Base-by-base conservation (phyloP, 2,797 vertebrate species). In the Cichlasoma orientale region DNA sequence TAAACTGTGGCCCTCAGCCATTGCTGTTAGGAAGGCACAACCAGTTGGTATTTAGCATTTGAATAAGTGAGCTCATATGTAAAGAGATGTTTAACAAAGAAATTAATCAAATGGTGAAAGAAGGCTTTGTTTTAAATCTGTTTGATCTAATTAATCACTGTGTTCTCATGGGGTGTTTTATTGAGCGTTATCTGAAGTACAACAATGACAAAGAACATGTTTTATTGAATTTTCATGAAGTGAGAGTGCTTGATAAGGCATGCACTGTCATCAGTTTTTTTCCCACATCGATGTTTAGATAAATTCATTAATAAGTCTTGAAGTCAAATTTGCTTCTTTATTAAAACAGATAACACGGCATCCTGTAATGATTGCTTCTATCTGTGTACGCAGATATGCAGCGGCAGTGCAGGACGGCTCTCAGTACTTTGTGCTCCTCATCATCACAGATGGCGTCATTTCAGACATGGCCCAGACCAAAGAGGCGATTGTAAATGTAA, bases 401-500 rank as follows among this genome's bases (percentile, higher is more conserved):
- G 96, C 97, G 0, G 94, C 95, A 0, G 97, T 98, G 80, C 97
- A 97, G 89, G 98, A 99, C 0, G 98, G 98, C 55, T 98, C 97
- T 5, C 98, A 98, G 95, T 99, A 99, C 91, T 98, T 97, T 0
- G 94, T 99, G 78, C 96, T 99, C 63, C 97, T 99, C 88, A 99
- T 99, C 95, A 98, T 99, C 94, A 99, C 98, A 0, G 98, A 99
- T 0, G 98, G 98, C 0, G 98, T 99, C 89, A 99, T 98, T 86
- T 99, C 98, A 0, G 98, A 99, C 92, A 99, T 99, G 98, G 97
- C 98, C 0, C 98, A 99, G 94, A 99, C 98, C 88, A 99, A 99
- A 96, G 98, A 99, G 92, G 98, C 98, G 84, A 99, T 99, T 0
- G 98, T 99, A 68, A 98, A 97, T 2, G 98, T 99, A 94, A 97